Percentiles rank a stretch among this genome's conserved stretches.
Evolutionary conservation across 2,797 vertebrate genomes (phyloP).

Genomic region (Neomorphus geoffroyi): DNA sequence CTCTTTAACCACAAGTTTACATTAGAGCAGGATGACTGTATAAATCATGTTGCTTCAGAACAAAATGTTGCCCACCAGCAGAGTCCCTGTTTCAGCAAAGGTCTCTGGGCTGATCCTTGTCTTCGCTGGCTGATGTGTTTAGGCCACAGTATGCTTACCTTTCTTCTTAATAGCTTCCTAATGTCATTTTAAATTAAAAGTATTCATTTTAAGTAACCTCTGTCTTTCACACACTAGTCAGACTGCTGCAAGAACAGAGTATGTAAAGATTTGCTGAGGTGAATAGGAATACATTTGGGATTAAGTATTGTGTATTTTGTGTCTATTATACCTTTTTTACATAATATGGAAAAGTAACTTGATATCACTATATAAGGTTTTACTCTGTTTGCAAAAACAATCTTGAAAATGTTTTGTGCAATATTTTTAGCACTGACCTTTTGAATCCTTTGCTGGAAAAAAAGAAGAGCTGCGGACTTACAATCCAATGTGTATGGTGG

Average conservation of each 20-base stretch:
- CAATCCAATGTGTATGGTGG: neutral
- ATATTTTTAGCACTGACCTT: neutral
- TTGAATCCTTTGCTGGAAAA: neutral
- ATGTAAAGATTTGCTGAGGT: neutral
- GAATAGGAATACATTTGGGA: neutral
- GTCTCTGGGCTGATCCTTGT: neutral
- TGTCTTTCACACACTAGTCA: neutral
- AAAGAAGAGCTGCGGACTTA: neutral
- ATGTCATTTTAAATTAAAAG: neutral
- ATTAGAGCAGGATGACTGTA: fast-evolving
- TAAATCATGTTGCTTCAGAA: neutral
- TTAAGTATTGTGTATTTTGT: neutral
- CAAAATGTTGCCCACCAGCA: neutral
- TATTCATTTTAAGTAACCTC: neutral
- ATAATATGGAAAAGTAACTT: neutral
- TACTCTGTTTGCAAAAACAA: neutral
- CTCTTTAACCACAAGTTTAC: neutral
- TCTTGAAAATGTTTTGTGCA: neutral
- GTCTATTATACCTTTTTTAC: neutral
- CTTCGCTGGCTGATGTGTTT: neutral
- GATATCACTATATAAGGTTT: neutral
- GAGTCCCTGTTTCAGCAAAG: neutral
- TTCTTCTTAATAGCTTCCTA: neutral
- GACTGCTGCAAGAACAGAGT: neutral
- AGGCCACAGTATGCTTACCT: neutral